Evolutionary conservation across 2,888 invertebrate species (phyloP).

Genomic region (Aphidius colemani): DNA sequence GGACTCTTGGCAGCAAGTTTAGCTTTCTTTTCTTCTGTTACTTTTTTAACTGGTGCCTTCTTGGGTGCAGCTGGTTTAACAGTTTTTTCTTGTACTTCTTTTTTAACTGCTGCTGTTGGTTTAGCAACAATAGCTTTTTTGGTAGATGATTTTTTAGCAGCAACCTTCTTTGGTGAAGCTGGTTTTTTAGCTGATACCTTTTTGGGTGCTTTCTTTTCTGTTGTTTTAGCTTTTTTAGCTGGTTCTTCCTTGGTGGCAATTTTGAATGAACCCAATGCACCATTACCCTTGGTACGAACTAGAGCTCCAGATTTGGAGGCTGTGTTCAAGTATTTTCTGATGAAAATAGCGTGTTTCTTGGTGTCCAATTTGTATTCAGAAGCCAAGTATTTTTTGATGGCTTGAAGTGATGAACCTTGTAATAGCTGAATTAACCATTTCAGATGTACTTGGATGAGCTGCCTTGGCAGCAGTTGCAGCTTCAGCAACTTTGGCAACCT

Average conservation of each 20-base stretch:
- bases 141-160: slow-evolving; percentile 16
- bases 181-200: slow-evolving; percentile 16
- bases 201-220: slow-evolving; percentile 7
- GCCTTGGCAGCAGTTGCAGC: slow-evolving; percentile 30
- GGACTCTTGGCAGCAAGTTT: slow-evolving; percentile 25
- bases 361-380: slow-evolving; percentile 67
- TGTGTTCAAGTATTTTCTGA: slow-evolving; percentile 66
- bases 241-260: slow-evolving; percentile 42
- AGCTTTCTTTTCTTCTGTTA: slow-evolving; percentile 1
- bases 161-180: slow-evolving; percentile 21
- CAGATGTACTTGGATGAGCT: slow-evolving; percentile 62
- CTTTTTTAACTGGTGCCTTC: slow-evolving; percentile 15
- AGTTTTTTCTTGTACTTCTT: background rate
- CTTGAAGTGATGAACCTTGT: slow-evolving; percentile 65
- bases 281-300: slow-evolving; percentile 65
- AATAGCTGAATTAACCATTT: slow-evolving; percentile 67
- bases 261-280: slow-evolving; percentile 63
- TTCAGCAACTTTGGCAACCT: no score
- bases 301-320: slow-evolving; percentile 64
- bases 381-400: slow-evolving; percentile 70
- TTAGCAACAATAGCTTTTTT: slow-evolving; percentile 17
- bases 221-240: slow-evolving; percentile 32
- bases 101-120: background rate
- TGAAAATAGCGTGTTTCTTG: slow-evolving; percentile 65
- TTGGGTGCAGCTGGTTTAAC: background rate